Conservation (phyloP, 1,140 invertebrate genomes). For the Physella acuta region DNA sequence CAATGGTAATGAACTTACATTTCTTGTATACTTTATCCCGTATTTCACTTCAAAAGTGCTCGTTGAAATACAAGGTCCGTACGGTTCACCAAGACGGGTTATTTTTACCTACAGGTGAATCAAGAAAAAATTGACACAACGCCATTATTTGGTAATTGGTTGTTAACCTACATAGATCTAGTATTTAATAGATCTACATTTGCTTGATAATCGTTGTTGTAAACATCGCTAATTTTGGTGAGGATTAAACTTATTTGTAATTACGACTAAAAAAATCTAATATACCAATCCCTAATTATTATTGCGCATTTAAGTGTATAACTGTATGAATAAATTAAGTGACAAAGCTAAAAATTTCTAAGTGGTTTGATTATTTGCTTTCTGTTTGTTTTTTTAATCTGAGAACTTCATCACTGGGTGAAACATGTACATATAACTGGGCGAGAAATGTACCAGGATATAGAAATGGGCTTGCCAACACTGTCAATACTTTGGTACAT, state of each 20-base stretch:
- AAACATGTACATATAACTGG: too few relatives aligned
- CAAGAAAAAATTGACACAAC: neutral
- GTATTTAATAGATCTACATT: neutral
- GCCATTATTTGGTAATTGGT: neutral
- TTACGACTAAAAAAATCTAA: neutral
- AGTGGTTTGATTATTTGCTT: too few relatives aligned
- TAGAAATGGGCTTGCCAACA: too few relatives aligned
- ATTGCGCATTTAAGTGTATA: too few relatives aligned
- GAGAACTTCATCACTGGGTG: too few relatives aligned
- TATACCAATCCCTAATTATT: neutral
- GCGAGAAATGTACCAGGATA: too few relatives aligned
- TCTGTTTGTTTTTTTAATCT: too few relatives aligned
- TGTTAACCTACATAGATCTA: neutral
- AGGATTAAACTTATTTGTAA: neutral
- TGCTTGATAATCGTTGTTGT: neutral
- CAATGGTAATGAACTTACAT: too few relatives aligned
- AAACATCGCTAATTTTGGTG: neutral
- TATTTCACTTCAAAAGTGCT: slow-evolving; percentile 9
- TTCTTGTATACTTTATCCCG: slow-evolving; percentile 23
- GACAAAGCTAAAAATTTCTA: too few relatives aligned
- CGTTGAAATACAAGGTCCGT: slow-evolving; percentile 1
- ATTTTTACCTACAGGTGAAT: slow-evolving; percentile 14
- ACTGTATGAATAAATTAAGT: too few relatives aligned
- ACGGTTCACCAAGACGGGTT: neutral
- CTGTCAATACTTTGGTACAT: too few relatives aligned